Percentiles rank a stretch among this genome's conserved stretches.
phyloP scores from a whole-genome alignment of 2,888 invertebrate genomes.

The Caenorhabditis afra region DNA sequence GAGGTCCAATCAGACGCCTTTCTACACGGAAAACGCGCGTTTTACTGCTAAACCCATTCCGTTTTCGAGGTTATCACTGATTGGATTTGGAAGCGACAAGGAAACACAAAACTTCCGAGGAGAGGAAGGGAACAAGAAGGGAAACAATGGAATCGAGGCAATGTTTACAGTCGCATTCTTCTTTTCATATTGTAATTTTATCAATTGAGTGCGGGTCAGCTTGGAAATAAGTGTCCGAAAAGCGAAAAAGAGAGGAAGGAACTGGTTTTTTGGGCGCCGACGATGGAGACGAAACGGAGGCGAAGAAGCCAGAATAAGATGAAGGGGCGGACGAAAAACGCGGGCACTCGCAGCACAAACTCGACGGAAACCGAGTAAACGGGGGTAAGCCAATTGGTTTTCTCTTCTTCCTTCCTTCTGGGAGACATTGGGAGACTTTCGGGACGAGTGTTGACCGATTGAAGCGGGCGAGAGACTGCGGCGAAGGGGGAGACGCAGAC shows the following conservation, averaged over 20 bases:
- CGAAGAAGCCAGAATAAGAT: background rate
- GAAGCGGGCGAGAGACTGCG: constrained; percentile 7
- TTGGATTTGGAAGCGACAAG: constrained; percentile 1
- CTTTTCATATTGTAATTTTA: constrained; percentile 45
- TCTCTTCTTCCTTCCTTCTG: background rate
- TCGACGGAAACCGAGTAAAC: constrained; percentile 23
- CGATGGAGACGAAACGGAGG: background rate
- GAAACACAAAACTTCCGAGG: background rate
- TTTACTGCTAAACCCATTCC: background rate
- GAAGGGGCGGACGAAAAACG: background rate
- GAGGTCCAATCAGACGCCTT: constrained; percentile 21
- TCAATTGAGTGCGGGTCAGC: constrained; percentile 30
- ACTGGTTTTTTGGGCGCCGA: constrained; percentile 41
- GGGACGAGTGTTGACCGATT: constrained; percentile 35
- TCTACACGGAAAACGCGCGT: too few species aligned
- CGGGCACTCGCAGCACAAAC: background rate
- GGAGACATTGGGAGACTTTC: constrained; percentile 7
- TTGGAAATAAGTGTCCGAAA: constrained; percentile 13
- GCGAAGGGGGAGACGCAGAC: constrained; percentile 25
- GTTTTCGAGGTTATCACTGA: too few species aligned
- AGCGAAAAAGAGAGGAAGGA: background rate
- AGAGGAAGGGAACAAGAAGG: background rate
- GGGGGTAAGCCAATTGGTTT: background rate
- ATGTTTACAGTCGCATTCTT: constrained; percentile 12
- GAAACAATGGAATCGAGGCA: background rate